Conservation (phyloP, 2,797 vertebrate species). For the Buceros bicornis region DNA sequence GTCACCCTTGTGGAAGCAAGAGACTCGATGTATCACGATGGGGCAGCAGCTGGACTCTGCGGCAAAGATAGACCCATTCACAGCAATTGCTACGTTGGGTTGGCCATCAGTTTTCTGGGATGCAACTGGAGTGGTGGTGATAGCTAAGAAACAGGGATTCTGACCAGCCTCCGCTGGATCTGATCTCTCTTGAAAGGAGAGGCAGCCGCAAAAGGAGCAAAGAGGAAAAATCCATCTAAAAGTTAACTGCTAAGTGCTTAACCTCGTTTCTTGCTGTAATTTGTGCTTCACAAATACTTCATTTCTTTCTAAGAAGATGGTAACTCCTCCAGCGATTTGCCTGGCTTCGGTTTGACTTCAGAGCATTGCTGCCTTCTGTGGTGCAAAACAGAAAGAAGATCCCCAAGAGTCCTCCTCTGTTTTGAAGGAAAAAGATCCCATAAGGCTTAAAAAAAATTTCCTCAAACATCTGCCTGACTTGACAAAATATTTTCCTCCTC, state of each 20-base stretch:
- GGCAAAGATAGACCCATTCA: background rate
- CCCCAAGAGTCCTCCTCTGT: background rate
- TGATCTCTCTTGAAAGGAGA: background rate
- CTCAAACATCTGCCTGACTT: background rate
- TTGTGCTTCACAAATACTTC: background rate
- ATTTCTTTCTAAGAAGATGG: background rate
- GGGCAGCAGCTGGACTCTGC: background rate
- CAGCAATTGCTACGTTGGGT: background rate
- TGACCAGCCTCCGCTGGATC: background rate
- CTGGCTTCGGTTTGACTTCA: background rate
- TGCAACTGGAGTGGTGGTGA: background rate
- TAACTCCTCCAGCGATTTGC: background rate
- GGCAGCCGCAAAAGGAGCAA: background rate
- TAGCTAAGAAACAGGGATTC: background rate
- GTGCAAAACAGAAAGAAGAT: background rate
- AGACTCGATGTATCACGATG: background rate
- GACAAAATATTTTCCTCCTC: background rate
- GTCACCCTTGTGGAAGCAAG: background rate
- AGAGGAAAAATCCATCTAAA: background rate
- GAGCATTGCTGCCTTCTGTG: background rate
- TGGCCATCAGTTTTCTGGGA: background rate
- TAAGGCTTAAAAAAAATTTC: background rate
- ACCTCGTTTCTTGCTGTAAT: background rate
- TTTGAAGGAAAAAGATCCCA: background rate
- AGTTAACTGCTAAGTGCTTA: background rate